Evolutionary conservation across 1,140 invertebrate species (phyloP).

Genomic region (Hyphantria cunea): DNA sequence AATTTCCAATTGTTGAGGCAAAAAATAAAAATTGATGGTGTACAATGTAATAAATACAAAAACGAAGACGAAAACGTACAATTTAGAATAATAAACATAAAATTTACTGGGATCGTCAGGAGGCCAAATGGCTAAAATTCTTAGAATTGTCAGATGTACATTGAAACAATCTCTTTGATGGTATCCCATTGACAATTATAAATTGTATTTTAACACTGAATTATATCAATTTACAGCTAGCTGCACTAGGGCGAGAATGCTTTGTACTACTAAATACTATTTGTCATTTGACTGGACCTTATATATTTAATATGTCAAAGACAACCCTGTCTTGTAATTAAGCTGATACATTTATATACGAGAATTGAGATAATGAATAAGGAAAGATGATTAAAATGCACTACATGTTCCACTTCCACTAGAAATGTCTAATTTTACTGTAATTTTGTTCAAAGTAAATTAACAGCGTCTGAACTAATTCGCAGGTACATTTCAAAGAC

Average conservation of each 20-base stretch:
- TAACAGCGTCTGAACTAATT: conserved; percentile 22
- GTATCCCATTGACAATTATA: conserved; percentile 3
- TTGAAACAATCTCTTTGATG: conserved; percentile 49
- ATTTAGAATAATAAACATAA: conserved; percentile 45
- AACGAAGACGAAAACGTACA: conserved; percentile 44
- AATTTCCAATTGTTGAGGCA: conserved; percentile 49
- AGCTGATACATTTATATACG: neutral
- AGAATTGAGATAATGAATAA: conserved; percentile 24
- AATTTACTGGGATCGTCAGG: conserved; percentile 26
- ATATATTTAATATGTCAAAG: no score
- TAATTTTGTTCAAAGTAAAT: conserved; percentile 25
- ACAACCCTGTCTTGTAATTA: conserved; percentile 12
- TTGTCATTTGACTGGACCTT: no score
- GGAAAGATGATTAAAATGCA: conserved; percentile 14
- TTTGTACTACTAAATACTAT: no score
- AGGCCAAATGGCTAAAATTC: conserved; percentile 52
- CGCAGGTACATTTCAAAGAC: conserved; percentile 23
- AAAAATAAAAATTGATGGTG: conserved; percentile 56
- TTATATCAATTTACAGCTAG: no score
- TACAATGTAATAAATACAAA: conserved; percentile 39
- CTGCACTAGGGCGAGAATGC: no score
- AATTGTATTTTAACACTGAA: no score
- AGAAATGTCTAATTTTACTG: conserved; percentile 23
- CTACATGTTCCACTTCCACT: conserved; percentile 7
- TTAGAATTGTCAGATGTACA: conserved; percentile 50